Evolutionary conservation across 2,888 invertebrate genomes (phyloP).

Genomic region (Amphipyra berbera): DNA sequence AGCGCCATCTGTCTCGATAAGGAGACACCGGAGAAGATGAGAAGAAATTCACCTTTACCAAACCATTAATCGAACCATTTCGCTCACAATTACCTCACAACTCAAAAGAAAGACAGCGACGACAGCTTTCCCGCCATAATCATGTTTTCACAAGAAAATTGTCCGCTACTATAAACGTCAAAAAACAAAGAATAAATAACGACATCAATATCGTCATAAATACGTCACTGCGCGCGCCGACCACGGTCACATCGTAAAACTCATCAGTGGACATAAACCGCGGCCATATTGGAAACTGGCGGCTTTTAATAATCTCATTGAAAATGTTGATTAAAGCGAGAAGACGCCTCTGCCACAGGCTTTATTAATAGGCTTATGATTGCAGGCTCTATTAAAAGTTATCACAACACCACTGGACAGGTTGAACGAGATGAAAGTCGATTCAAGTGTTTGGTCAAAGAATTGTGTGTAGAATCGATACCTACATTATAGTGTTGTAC

Average conservation of each 20-base stretch:
- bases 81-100: no score
- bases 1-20: no score
- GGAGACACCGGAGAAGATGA: no score
- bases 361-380: conserved; percentile 82
- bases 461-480: conserved; percentile 43
- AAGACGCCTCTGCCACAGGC: conserved; percentile 71
- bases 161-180: conserved; percentile 16
- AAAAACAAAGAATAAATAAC: conserved; percentile 49
- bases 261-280: conserved; percentile 57
- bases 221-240: conserved; percentile 47
- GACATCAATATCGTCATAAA: conserved; percentile 59
- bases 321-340: conserved; percentile 82
- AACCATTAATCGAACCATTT: no score
- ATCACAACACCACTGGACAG: conserved; percentile 73
- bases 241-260: conserved; percentile 62
- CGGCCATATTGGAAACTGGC: conserved; percentile 67
- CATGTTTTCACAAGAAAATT: conserved; percentile 30
- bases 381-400: conserved; percentile 78
- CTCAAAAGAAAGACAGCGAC: not conserved
- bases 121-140: conserved; percentile 7
- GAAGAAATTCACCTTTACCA: no score
- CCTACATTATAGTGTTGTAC: no score
- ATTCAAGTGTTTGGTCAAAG: conserved; percentile 63
- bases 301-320: conserved; percentile 80
- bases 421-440: conserved; percentile 69